Base-by-base conservation (phyloP, 2,113 vertebrate species). In the Pomatostomus ruficeps region DNA sequence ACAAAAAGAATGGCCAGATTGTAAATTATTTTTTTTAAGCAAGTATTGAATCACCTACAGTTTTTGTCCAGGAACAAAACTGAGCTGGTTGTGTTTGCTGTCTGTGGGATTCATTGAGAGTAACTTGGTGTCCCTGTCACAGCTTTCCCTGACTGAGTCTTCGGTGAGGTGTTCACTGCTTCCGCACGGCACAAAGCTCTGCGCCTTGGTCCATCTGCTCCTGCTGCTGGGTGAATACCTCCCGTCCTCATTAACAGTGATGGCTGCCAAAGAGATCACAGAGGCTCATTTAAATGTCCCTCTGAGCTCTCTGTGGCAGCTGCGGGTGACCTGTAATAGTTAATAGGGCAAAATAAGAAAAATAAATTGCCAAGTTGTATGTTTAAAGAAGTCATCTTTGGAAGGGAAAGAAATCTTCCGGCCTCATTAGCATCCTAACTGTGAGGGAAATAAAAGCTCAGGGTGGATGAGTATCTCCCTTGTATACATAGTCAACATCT, bases 271-370 rank as follows among this genome's bases (percentile, higher is more conserved):
- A 29, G 54, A 38, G 18, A 51, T 1, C 92, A 90, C 7, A 95
- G 75, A 92, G 91, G 25, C 72, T 93, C 21, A 1, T 86, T 93
- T 42, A 46, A 90, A 35, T 10, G 43, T 28, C 91, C 43, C 43
- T 90, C 85, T 94, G 31, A 52, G 62, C 88, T 65, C 75, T 55
- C 35, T 51, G 81, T 91, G 79, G 79, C 95, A 96, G 95, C 95
- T 97, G 68, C 1, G 51, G 59, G 67, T 57, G 88, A 92, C 92
- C 79, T 83, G 72, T 49, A 83, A 51, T 13, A 70, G 90, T 90
- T 90, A 92, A 91, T 14, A 66, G 78, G 42, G 63, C 63, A 90
- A 92, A 93, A 88, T 57, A 82, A 93, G 74, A 57, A 80, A 86
- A 90, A 66, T 38, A 62, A 90, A 96, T 88, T 26, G 91, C 59